Percentiles rank a stretch among this genome's conserved stretches.
These are phyloP conservation scores for Andricus grossulariae DNA, from an alignment of 1,140 invertebrate species.

Conservation along the genomic window DNA sequence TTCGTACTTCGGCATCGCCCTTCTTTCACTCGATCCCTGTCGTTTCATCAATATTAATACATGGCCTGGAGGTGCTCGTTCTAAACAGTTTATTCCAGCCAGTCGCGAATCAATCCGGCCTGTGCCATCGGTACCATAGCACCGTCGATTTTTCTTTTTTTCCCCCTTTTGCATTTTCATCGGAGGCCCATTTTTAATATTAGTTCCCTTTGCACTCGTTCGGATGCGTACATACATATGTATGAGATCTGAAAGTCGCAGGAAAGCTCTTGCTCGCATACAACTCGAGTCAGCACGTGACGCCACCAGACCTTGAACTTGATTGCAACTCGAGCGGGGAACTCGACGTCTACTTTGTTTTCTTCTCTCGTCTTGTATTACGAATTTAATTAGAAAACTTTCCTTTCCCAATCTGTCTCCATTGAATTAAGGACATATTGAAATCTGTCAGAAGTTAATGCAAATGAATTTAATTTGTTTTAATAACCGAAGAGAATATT, in stretches of 20 bases:
- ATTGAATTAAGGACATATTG: constrained; percentile 8
- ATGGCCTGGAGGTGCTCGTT: constrained; percentile 8
- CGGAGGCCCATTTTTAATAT: constrained; percentile 24
- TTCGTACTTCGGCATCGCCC: constrained; percentile 8
- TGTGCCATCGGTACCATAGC: neutral
- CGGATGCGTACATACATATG: constrained; percentile 13
- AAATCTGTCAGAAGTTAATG: too few relatives aligned
- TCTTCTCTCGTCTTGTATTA: constrained; percentile 19
- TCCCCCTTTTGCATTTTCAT: neutral
- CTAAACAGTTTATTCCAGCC: constrained; percentile 29
- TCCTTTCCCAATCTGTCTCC: neutral
- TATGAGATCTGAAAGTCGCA: constrained; percentile 23
- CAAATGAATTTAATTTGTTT: too few relatives aligned
- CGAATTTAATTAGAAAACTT: constrained; percentile 30
- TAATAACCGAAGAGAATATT: too few relatives aligned
- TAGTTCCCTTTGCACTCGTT: constrained; percentile 25
- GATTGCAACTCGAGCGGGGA: constrained; percentile 21
- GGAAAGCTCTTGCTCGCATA: constrained; percentile 8
- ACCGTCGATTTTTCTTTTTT: neutral
- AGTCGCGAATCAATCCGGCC: constrained; percentile 21
- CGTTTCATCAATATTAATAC: constrained; percentile 31
- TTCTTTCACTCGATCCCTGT: constrained; percentile 15
- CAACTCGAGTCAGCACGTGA: neutral
- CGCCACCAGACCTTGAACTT: constrained; percentile 29
- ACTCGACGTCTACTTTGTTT: constrained; percentile 6